Conservation (phyloP, 1,140 invertebrate genomes). For the Epicauta chinensis region DNA sequence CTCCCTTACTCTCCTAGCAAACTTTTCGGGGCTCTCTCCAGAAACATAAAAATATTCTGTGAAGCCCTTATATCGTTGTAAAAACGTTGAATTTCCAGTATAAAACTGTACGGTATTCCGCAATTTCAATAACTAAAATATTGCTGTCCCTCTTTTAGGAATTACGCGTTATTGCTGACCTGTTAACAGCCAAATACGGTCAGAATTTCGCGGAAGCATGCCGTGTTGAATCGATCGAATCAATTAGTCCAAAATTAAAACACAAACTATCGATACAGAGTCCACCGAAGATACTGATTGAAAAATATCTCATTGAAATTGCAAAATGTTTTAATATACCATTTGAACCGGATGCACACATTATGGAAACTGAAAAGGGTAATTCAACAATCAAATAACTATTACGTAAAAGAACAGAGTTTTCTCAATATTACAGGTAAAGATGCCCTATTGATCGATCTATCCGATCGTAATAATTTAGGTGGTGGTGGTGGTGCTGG, state of each 20-base stretch:
- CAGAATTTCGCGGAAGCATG: conserved; percentile 86
- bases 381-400: not conserved
- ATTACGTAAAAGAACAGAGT: not conserved
- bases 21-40: too few relatives aligned
- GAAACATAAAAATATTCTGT: too few relatives aligned
- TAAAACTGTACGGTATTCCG: too few relatives aligned
- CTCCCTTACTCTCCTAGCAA: too few relatives aligned
- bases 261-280: conserved; percentile 94
- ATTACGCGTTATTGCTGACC: conserved; percentile 87
- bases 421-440: conserved; percentile 19
- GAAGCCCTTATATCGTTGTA: too few relatives aligned
- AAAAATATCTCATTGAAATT: conserved; percentile 95
- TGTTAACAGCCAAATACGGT: conserved; percentile 90
- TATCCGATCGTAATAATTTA: conserved; percentile 56
- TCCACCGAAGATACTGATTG: conserved; percentile 92
- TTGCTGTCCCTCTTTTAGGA: conserved; percentile 52
- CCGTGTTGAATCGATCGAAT: conserved; percentile 66
- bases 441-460: conserved; percentile 77
- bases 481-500: conserved; percentile 49
- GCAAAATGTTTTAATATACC: conserved; percentile 90
- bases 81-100: too few relatives aligned
- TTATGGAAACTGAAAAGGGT: conserved; percentile 70
- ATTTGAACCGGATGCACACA: conserved; percentile 88
- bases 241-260: conserved; percentile 91
- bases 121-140: conserved; percentile 2